Evolutionary conservation across 1,140 invertebrate species (phyloP), one percentile per base, ranked within the genome.

Genomic region (Heterodera schachtii): DNA sequence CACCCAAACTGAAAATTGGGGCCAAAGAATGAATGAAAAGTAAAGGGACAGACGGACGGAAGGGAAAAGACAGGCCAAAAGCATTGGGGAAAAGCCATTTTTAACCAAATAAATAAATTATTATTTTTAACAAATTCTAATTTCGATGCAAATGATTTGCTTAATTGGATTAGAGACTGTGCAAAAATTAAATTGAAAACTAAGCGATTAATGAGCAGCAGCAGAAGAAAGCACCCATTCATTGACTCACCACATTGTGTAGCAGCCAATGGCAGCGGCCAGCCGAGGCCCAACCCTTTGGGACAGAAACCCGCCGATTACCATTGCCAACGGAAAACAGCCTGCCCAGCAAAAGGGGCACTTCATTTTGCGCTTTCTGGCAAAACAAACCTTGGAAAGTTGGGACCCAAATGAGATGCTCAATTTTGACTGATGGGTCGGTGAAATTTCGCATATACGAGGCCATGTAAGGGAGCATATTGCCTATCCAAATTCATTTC

Each of bases 361-460:
- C 43, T 71, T 71, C 47, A 47, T 66, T 46, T 67, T 80, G 43
- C n/a, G 3, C 47, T 9, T 66, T 73, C 43, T 13, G 41, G 41
- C 64, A 6, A n/a, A 80, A 5, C 75, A 16, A 44, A 81, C 83
- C 83, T 82, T 86, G 85, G 79, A 86, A 86, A 49, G 83, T 89
- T 6, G 88, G 88, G 75, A 89, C 85, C 88, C 88, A 89, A 73
- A 90, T 84, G 19, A 89, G 76, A 31, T 86, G 79, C 74, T 90
- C 88, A 16, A 89, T 52, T 69, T 79, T 79, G 21, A 89, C 75
- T 41, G 47, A 75, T 8, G 80, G 79, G 82, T 90, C 86, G 21
- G 88, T 89, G 79, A 83, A 83, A 79, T 90, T 89, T 16, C 87
- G 83, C 87, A 89, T 89, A 52, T 90, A 89, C n/a, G 87, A 89